phyloP scores from a whole-genome alignment of 2,888 invertebrate genomes.

The Hemaris fuciformis region DNA sequence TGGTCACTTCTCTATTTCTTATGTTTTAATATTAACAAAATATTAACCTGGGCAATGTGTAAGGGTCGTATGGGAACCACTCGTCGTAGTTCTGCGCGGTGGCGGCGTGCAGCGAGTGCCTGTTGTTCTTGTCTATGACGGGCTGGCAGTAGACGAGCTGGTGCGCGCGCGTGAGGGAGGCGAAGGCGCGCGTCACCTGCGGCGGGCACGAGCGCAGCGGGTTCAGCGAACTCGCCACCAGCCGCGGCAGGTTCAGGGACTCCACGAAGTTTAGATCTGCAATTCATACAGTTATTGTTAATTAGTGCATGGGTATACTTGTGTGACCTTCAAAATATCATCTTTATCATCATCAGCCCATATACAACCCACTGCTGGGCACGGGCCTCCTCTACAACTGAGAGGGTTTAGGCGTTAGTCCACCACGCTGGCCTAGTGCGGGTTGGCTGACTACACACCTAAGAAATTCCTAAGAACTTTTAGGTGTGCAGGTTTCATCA shows the following conservation, averaged over 20 bases:
- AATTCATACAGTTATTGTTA: constrained; percentile 52
- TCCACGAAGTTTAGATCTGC: constrained; percentile 90
- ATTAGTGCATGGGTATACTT: no score
- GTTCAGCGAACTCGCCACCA: constrained; percentile 93
- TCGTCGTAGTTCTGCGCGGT: constrained; percentile 80
- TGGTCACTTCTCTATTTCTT: no score
- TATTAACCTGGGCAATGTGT: constrained; percentile 85
- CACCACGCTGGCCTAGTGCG: no score
- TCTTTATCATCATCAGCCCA: no score
- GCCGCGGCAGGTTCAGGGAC: constrained; percentile 90
- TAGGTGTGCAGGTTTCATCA: no score
- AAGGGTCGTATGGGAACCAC: constrained; percentile 97
- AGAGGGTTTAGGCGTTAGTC: no score
- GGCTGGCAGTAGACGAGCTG: constrained; percentile 96
- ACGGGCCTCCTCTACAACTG: no score
- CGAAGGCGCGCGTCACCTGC: constrained; percentile 89
- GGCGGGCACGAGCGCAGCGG: constrained; percentile 92
- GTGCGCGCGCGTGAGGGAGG: constrained; percentile 89
- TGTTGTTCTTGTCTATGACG: constrained; percentile 91
- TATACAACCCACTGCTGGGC: no score
- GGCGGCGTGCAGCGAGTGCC: constrained; percentile 73
- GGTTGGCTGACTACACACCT: no score
- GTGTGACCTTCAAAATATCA: no score
- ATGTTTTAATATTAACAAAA: no score
- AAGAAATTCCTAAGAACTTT: no score